Evolutionary conservation across 2,797 vertebrate genomes (phyloP), one percentile per base, ranked within the genome.

Genomic region (Bovichtus diacanthus): DNA sequence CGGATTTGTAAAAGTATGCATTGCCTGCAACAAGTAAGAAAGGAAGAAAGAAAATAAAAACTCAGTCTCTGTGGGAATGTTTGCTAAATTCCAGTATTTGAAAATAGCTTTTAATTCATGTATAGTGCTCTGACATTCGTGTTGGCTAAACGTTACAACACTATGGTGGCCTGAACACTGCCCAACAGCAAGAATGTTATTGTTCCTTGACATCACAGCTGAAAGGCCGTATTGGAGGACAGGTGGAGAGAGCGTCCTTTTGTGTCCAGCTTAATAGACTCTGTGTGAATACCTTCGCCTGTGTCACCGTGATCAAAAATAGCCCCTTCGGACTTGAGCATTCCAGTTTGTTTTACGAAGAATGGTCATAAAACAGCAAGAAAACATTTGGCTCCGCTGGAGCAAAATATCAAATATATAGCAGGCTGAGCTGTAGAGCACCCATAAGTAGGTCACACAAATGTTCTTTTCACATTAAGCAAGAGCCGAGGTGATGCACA

Each of bases 401-500:
- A 78, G 74, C 61, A 9, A 78, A 85, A 56, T 83, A 73, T 72
- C 27, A 81, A 89, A 90, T 85, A 85, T 82, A 83, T 68, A 89
- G 70, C 51, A 76, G 58, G 49, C 68, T 74, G 83, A 72, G 82
- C 76, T 74, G 65, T 47, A 29, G 69, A 72, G 72, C 68, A 79
- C 29, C 66, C 60, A 81, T 67, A 93, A 93, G 86, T 93, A 90
- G 91, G 89, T 91, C 90, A 93, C 56, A 84, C 49, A 83, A 90
- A 88, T 88, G 70, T 84, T 87, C 51, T 69, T 78, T 74, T 84
- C 81, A 80, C 83, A 89, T 89, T 82, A 81, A 79, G 84, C 46
- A 70, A 77, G 72, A 84, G 70, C 61, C 44, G 63, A 78, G 86
- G 88, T 86, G 86, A 90, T 81, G 77, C 76, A 82, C 71, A 86